phyloP scores from a whole-genome alignment of 2,797 vertebrate species.

The Clarias pachynema region DNA sequence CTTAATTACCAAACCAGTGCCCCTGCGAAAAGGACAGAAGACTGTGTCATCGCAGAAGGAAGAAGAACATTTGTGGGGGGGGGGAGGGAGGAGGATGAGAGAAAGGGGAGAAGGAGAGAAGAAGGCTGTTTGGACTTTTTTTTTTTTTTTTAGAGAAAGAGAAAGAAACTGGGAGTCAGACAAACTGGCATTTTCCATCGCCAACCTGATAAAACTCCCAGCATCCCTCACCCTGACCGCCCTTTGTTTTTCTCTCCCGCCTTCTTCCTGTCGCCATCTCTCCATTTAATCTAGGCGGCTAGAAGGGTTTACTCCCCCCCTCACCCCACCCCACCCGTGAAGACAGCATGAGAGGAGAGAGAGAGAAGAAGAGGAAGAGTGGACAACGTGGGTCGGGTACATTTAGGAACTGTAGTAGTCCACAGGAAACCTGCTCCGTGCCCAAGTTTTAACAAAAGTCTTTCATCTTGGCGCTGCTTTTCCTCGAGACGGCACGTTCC shows the following conservation, averaged over 20 bases:
- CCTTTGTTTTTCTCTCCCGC: slow-evolving; percentile 96
- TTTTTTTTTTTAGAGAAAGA: neutral
- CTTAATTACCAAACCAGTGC: slow-evolving; percentile 92
- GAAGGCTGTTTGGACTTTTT: slow-evolving; percentile 82
- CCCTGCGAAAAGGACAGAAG: slow-evolving; percentile 81
- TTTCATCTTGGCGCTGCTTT: slow-evolving; percentile 87
- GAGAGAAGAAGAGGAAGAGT: slow-evolving; percentile 59
- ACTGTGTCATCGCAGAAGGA: slow-evolving; percentile 87
- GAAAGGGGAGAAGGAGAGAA: slow-evolving; percentile 31
- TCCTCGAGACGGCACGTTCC: slow-evolving; percentile 84
- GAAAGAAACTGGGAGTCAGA: slow-evolving; percentile 78
- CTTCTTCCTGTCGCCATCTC: slow-evolving; percentile 99
- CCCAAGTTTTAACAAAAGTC: slow-evolving; percentile 86
- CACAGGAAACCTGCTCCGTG: slow-evolving; percentile 93
- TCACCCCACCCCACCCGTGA: slow-evolving; percentile 76
- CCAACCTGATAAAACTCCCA: slow-evolving; percentile 83
- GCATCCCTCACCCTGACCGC: slow-evolving; percentile 77
- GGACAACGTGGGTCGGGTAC: slow-evolving; percentile 21
- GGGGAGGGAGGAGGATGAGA: slow-evolving; percentile 3
- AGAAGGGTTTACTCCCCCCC: slow-evolving; percentile 90
- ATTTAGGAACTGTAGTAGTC: slow-evolving; percentile 44
- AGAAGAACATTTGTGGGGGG: slow-evolving; percentile 23
- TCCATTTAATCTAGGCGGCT: slow-evolving; percentile 98
- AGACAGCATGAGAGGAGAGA: slow-evolving; percentile 69
- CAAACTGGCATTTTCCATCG: slow-evolving; percentile 95